A percentile compares a stretch with the other conserved stretches of the same genome.
phyloP scores from a whole-genome alignment of 2,888 invertebrate genomes.

The Drosophila aldrichi region DNA sequence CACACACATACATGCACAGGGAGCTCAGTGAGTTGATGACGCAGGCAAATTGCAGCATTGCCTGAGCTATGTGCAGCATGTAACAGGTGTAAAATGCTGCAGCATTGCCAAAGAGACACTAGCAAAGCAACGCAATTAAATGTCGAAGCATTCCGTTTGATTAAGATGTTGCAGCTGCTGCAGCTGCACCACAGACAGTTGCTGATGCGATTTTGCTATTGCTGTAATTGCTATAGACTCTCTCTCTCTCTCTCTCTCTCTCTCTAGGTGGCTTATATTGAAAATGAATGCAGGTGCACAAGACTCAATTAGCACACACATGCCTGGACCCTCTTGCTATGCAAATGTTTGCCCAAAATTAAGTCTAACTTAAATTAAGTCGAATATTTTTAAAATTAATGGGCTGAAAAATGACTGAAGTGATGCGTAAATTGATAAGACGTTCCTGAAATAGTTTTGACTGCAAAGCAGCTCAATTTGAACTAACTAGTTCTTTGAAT shows the following conservation, averaged over 20 bases:
- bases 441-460: not conserved
- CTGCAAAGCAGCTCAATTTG: not conserved
- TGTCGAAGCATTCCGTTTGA: slow-evolving; percentile 38
- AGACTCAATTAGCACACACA: slow-evolving; percentile 16
- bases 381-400: not conserved
- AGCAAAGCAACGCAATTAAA: slow-evolving; percentile 36
- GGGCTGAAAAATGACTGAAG: not conserved
- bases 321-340: slow-evolving; percentile 1
- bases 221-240: slow-evolving; percentile 5
- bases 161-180: slow-evolving; percentile 24
- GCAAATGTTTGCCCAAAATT: slow-evolving; percentile 23
- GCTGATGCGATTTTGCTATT: slow-evolving; percentile 6
- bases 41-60: slow-evolving; percentile 33
- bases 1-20: not conserved
- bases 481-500: not conserved
- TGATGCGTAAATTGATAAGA: not conserved
- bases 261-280: not conserved
- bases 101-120: slow-evolving; percentile 18
- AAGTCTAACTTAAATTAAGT: slow-evolving; percentile 5
- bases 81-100: slow-evolving; percentile 55
- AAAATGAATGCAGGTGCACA: slow-evolving; percentile 1
- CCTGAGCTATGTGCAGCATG: slow-evolving; percentile 28
- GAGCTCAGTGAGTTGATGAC: slow-evolving; percentile 31
- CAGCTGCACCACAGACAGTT: not conserved
- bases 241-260: not conserved